Evolutionary conservation across 2,113 vertebrate genomes (phyloP), one percentile per base, ranked within the genome.

Genomic region (Notothenia rossii): DNA sequence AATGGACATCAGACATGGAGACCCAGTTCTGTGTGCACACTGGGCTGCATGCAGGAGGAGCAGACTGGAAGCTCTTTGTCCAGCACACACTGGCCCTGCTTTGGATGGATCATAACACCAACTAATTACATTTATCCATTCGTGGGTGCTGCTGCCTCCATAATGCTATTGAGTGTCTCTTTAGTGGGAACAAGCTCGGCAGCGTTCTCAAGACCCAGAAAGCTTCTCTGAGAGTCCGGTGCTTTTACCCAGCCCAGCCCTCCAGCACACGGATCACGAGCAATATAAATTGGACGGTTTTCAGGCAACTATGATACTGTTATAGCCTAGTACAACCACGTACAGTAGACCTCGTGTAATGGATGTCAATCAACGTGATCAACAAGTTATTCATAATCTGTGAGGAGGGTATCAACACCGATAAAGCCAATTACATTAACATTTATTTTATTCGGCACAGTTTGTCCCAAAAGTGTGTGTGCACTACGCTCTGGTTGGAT

Each of bases 1-100:
- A 90, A 80, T 91, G 90, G 75, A 74, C 90, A 77, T 80, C 84
- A 78, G 86, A 85, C 86, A 74, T 63, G 83, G 86, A 80, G 69
- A 45, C 74, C 70, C 33, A 72, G 58, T 49, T 69, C 49, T 15
- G 29, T 53, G 79, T 62, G 81, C 61, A 17, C 40, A 40, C 50
- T 33, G 77, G 33, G 63, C 54, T 73, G 60, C 40, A 40, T 7
- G 49, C 58, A 66, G 22, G 63, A 66, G 58, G 25, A 65, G 58
- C 76, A 46, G 53, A 12, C 75, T 69, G 70, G 55, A 50, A 53
- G 55, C 75, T 81, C 88, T 92, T 90, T 92, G 92, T 92, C 87
- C 87, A 50, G 36, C 36, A 8, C 62, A 40, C 60, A 48, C 68
- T 55, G 22, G 60, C 14, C 9, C 67, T 33, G 49, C 48, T 48